Conservation (phyloP, 2,888 invertebrate species). For the Colostygia pectinataria region DNA sequence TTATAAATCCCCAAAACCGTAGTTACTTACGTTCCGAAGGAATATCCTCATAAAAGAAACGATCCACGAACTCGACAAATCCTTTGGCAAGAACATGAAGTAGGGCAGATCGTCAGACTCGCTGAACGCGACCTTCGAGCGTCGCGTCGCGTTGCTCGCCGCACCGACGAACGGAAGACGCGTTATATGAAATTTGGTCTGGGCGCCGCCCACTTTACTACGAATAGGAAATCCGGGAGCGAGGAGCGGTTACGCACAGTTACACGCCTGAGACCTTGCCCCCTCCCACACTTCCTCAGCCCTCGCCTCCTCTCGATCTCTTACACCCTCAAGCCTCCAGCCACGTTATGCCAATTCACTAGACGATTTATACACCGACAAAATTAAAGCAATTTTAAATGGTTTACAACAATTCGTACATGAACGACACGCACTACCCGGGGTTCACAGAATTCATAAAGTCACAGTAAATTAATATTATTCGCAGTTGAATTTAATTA, state of each 20-base stretch:
- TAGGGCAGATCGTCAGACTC: constrained; percentile 79
- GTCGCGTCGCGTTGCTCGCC: constrained; percentile 57
- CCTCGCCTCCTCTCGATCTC: constrained; percentile 54
- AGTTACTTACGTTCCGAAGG: constrained; percentile 69
- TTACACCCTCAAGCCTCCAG: constrained; percentile 69
- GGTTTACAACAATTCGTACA: constrained; percentile 65
- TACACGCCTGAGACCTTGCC: constrained; percentile 75
- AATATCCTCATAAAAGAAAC: constrained; percentile 78
- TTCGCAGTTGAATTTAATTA: constrained; percentile 49
- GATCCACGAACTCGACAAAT: constrained; percentile 78
- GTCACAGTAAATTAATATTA: constrained; percentile 41
- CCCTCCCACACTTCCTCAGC: constrained; percentile 44
- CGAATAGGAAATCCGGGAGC: constrained; percentile 82
- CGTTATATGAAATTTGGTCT: constrained; percentile 77
- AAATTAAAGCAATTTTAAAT: constrained; percentile 79
- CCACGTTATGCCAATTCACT: constrained; percentile 76
- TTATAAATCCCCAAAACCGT: constrained; percentile 75
- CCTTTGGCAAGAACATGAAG: constrained; percentile 80
- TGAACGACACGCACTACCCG: constrained; percentile 52
- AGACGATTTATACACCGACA: constrained; percentile 78
- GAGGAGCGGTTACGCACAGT: constrained; percentile 81
- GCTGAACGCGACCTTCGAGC: constrained; percentile 73
- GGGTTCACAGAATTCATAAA: constrained; percentile 45
- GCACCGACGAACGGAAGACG: constrained; percentile 75
- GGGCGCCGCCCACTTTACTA: constrained; percentile 81